phyloP scores from a whole-genome alignment of 2,888 invertebrate species.

The Liodrosophila aerea region DNA sequence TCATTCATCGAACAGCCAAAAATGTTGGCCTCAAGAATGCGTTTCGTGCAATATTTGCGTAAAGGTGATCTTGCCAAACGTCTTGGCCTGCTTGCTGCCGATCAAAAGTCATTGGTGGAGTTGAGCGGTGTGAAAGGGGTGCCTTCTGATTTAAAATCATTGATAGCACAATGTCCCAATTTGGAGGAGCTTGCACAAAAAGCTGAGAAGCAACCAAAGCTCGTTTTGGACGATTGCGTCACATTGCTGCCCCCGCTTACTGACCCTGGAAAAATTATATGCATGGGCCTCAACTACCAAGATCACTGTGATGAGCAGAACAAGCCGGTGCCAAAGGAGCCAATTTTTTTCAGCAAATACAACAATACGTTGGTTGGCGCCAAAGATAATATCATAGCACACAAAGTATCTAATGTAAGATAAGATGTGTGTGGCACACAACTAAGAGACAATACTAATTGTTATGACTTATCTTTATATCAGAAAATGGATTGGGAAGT shows the following conservation, averaged over 20 bases:
- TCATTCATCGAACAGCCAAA: constrained; percentile 46
- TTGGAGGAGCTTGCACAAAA: constrained; percentile 76
- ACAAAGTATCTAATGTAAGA: constrained; percentile 86
- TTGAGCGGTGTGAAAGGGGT: constrained; percentile 80
- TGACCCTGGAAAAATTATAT: constrained; percentile 91
- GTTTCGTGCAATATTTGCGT: constrained; percentile 87
- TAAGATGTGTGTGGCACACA: too few relatives aligned
- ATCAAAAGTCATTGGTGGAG: constrained; percentile 87
- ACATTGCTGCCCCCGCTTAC: constrained; percentile 87
- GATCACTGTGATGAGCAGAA: constrained; percentile 94
- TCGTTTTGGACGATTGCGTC: constrained; percentile 54
- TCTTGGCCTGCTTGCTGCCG: constrained; percentile 86
- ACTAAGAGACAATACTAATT: too few relatives aligned
- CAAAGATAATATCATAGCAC: constrained; percentile 86
- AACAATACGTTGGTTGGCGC: constrained; percentile 90
- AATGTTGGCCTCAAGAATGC: constrained; percentile 79
- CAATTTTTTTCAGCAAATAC: constrained; percentile 95
- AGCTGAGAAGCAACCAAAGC: constrained; percentile 37
- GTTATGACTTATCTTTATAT: too few relatives aligned
- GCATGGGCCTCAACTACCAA: constrained; percentile 92
- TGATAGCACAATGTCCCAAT: constrained; percentile 81
- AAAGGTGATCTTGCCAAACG: constrained; percentile 84
- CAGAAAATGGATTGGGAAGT: constrained; percentile 94
- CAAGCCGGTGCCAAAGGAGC: constrained; percentile 87
- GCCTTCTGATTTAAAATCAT: constrained; percentile 80